Base-by-base conservation (phyloP, 1,140 invertebrate species). In the Philotrypesis tridentata region DNA sequence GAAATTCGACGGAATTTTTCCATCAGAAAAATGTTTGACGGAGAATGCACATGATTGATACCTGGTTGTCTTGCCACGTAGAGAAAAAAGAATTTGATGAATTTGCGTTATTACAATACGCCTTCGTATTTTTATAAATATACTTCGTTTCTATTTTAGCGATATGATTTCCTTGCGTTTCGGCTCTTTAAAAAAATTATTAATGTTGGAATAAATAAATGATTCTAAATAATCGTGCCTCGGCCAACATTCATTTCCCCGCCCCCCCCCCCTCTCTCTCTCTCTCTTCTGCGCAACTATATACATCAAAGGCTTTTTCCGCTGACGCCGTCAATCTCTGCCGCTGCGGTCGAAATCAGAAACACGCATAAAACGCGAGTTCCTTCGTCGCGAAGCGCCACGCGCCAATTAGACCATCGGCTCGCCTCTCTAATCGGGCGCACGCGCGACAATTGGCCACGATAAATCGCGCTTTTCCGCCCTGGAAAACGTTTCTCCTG, bases 141-240 rank as follows among this genome's bases (percentile, higher is more conserved):
- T 4, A 55, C n/a, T 21, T 55, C 48, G 7, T 55, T 55, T n/a
- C 48, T n/a, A 17, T 55, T 21, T 55, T 55, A 55, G 48, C 48
- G 48, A n/a, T n/a, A 3, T 21, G 21, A 21, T 55, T 55, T n/a
- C n/a, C n/a, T n/a, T n/a, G n/a, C n/a, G 48, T 55, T 55, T 55
- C n/a, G 48, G 21, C 48, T 55, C 48, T 55, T 21, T 55, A 17
- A 55, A n/a, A n/a, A 55, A 21, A 55, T 55, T 3, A 55, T 55
- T 55, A 55, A 55, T 55, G 48, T 55, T 55, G 48, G 48, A 55
- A 55, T 55, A 55, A n/a, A 55, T 55, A 55, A 55, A 55, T 55
- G 48, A 55, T 55, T 55, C 48, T 55, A 55, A 43, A 55, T 55
- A 55, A n/a, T n/a, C 5, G 14, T 55, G 21, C 40, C 12, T 55